A percentile compares a stretch with the other conserved stretches of the same genome.
Conservation (phyloP, 2,797 vertebrate species). For the Emys orbicularis region DNA sequence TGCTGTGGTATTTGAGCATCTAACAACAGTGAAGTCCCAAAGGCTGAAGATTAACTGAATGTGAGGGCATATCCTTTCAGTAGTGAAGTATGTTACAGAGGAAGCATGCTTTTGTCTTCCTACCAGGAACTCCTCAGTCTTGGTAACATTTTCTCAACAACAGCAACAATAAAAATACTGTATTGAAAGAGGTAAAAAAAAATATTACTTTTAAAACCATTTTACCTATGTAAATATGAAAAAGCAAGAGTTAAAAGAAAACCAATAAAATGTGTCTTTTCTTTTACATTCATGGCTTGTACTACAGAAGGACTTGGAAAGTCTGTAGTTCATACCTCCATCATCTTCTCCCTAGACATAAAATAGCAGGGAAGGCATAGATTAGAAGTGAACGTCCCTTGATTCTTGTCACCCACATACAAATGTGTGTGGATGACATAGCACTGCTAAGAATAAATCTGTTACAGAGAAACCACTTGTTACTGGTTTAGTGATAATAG, state of each 20-base stretch:
- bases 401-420: constrained; percentile 67
- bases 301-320: constrained; percentile 50
- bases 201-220: constrained; percentile 45
- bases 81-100: not conserved
- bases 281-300: constrained; percentile 61
- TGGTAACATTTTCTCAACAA: not conserved
- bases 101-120: not conserved
- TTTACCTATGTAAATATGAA: constrained; percentile 67
- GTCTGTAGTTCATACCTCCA: constrained; percentile 41
- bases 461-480: constrained; percentile 71
- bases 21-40: not conserved
- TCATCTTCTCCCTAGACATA: constrained; percentile 64
- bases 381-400: constrained; percentile 70
- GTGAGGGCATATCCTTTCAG: not conserved
- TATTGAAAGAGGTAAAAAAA: constrained; percentile 51
- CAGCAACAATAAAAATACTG: constrained; percentile 39
- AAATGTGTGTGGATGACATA: constrained; percentile 70
- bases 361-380: constrained; percentile 71
- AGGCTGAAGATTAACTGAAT: constrained; percentile 3
- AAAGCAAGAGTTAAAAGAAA: constrained; percentile 69
- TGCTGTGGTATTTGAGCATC: not conserved
- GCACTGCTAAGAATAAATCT: constrained; percentile 72
- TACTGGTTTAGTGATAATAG: constrained; percentile 73
- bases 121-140: not conserved
- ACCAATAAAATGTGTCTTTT: constrained; percentile 74